phyloP scores from a whole-genome alignment of 2,888 invertebrate genomes.

The Anorthoa munda region DNA sequence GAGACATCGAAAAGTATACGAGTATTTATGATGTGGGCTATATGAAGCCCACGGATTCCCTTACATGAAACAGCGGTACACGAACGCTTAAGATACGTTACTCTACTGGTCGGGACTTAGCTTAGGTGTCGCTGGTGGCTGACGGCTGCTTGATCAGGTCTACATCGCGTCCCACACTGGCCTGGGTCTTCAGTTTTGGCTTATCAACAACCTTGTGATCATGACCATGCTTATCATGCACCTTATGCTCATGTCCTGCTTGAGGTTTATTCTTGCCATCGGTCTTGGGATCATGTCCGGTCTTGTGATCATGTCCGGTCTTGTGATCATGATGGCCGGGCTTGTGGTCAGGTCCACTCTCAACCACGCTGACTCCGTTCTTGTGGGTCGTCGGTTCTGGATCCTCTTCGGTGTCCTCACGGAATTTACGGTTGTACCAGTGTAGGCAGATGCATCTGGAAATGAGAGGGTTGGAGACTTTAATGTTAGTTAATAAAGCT shows the following conservation, averaged over 20 bases:
- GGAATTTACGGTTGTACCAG: conserved; percentile 89
- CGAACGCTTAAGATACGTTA: conserved; percentile 68
- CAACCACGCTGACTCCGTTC: conserved; percentile 88
- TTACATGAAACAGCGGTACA: conserved; percentile 64
- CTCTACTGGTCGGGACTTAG: conserved; percentile 68
- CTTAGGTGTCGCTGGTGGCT: conserved; percentile 88
- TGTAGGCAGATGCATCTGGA: conserved; percentile 93
- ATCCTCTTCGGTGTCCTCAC: conserved; percentile 84
- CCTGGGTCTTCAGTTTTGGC: conserved; percentile 84
- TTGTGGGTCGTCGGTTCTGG: conserved; percentile 86
- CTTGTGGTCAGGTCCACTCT: conserved; percentile 75
- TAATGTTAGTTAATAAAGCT: neutral
- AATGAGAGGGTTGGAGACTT: conserved; percentile 29
- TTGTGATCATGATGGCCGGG: conserved; percentile 72
- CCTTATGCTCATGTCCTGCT: conserved; percentile 45
- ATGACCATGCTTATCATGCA: conserved; percentile 54
- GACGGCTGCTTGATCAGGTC: conserved; percentile 91
- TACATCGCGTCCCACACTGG: conserved; percentile 90
- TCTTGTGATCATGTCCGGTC: conserved; percentile 58
- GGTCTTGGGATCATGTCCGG: conserved; percentile 50
- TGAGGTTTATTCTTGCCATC: conserved; percentile 53
- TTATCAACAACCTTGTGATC: conserved; percentile 61
- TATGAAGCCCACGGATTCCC: conserved; percentile 48
- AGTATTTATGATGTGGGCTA: conserved; percentile 48
- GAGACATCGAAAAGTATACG: conserved; percentile 59